A percentile compares a stretch with the other conserved stretches of the same genome.
phyloP scores from a whole-genome alignment of 2,113 vertebrate genomes.

The Rhea americana region DNA sequence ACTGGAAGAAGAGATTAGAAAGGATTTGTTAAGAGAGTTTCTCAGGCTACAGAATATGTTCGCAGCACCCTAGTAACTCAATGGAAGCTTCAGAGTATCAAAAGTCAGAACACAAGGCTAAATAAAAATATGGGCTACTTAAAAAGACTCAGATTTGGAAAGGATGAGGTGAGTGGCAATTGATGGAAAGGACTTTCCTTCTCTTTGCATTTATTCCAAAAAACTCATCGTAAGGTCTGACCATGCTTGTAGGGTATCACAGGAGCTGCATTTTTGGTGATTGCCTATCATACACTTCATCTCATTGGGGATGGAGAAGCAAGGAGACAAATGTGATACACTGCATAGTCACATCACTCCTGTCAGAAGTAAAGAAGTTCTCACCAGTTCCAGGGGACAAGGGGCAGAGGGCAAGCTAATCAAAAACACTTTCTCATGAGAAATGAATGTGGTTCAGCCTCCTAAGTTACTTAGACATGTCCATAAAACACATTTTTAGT shows the following conservation, averaged over 20 bases:
- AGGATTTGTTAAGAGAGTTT: neutral
- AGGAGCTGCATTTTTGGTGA: neutral
- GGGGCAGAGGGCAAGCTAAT: neutral
- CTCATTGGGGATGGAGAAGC: neutral
- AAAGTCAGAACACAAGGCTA: neutral
- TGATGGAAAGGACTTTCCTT: neutral
- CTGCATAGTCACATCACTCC: neutral
- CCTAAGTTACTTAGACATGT: neutral
- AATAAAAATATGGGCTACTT: neutral
- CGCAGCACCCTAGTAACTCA: neutral
- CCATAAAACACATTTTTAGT: neutral
- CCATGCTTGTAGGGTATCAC: neutral
- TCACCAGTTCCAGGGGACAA: neutral
- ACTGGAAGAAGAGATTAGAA: constrained; percentile 65
- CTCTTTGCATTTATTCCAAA: neutral
- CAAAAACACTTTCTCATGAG: neutral
- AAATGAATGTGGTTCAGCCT: neutral
- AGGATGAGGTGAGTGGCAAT: neutral
- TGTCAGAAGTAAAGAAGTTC: neutral
- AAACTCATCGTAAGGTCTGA: neutral
- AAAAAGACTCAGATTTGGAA: neutral
- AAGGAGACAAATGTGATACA: neutral
- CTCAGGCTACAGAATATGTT: neutral
- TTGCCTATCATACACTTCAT: neutral
- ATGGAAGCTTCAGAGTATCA: neutral